Percentiles rank a stretch among this genome's conserved stretches.
Evolutionary conservation across 2,113 vertebrate genomes (phyloP).

Genomic region (Eurypyga helias): DNA sequence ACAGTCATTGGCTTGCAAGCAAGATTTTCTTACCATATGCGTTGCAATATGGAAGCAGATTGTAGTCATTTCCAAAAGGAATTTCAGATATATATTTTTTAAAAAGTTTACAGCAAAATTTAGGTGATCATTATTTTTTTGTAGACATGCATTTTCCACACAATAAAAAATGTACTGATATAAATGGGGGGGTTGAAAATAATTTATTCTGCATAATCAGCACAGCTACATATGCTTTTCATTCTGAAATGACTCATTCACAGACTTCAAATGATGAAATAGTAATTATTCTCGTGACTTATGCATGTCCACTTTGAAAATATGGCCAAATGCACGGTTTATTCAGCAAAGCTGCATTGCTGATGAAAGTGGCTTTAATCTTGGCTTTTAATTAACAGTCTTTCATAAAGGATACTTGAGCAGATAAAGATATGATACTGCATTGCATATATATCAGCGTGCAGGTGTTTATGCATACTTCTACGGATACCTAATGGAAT

Average conservation of each 20-base stretch:
- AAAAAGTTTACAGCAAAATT: not conserved
- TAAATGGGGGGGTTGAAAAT: not conserved
- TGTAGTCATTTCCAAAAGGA: constrained; percentile 12
- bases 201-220: not conserved
- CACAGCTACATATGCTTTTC: not conserved
- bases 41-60: constrained; percentile 23
- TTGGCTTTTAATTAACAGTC: not conserved
- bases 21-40: constrained; percentile 41
- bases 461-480: not conserved
- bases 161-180: not conserved
- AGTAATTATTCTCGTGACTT: not conserved
- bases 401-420: not conserved
- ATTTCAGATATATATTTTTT: not conserved
- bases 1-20: constrained; percentile 21
- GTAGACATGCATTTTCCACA: not conserved
- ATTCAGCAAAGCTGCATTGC: not conserved
- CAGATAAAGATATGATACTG: not conserved
- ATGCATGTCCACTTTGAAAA: not conserved
- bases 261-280: constrained; percentile 13
- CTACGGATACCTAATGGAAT: not conserved
- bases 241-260: not conserved
- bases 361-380: not conserved
- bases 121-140: not conserved
- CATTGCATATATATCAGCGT: not conserved
- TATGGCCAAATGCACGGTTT: not conserved